Base-by-base conservation (phyloP, 2,888 invertebrate genomes). In the Linnaemya tessellans region DNA sequence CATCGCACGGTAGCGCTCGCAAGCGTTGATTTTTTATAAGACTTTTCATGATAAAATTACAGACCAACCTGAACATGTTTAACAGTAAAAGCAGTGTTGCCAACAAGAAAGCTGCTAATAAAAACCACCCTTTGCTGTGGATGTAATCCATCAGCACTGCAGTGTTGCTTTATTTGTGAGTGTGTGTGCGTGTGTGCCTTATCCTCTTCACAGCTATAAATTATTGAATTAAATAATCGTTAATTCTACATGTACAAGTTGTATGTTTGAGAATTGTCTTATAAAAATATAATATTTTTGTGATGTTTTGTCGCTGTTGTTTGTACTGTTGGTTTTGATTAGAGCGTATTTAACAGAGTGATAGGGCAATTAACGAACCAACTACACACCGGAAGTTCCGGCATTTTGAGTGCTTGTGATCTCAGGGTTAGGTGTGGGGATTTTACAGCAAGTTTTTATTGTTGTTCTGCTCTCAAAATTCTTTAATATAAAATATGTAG, bases 181-280 rank as follows among this genome's bases (percentile, higher is more conserved):
- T 35, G 11, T 15, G 5, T 38, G 18, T 30, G 0, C 54, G 70
- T 46, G 9, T 54, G 1, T 15, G 51, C 15, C 54, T 0, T 38
- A 25, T 74, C 38, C 38, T 67, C 35, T 20, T 18, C 25, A 11
- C 41, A 18, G 58, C 67, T 51, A 82, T 71, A 78, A 78, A 71
- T 83, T 65, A 78, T 73, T 73, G 51, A 83, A 83, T 83, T 83
- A 78, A 82, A 83, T 65, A 67, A 65, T 43, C 74, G n/a, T 74
- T 74, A 60, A 67, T 74, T 73, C 49, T 13, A 25, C 20, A 49
- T 67, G 80, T 51, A 18, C 13, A 10, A 3, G 13, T n/a, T 58
- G 30, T 11, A 30, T 58, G 80, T 51, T 18, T 67, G 73, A 51
- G 73, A 80, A 67, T 60, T 80, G 73, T 80, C 74, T 74, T 67